Conservation (phyloP, 2,888 invertebrate genomes). For the Dolichopus griseipennis region DNA sequence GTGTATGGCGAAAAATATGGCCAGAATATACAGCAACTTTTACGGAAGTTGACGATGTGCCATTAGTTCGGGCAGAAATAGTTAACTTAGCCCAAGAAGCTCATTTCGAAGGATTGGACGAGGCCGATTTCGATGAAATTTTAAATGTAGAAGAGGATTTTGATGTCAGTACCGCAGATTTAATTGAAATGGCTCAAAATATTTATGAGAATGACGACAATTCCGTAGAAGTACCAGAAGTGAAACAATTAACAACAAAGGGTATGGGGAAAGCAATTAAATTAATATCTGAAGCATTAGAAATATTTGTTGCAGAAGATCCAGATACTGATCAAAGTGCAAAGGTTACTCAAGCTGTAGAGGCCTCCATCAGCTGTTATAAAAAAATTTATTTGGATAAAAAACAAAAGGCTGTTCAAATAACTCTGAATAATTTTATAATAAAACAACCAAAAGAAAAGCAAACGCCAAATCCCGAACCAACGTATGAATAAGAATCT, state of each 20-base stretch:
- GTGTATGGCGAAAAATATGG: no score
- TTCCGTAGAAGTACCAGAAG: conserved; percentile 9
- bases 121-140: no score
- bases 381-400: conserved; percentile 8
- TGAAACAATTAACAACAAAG: conserved; percentile 2
- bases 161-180: no score
- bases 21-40: no score
- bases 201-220: conserved; percentile 9
- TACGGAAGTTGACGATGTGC: no score
- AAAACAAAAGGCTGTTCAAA: conserved; percentile 9
- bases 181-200: conserved; percentile 8
- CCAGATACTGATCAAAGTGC: conserved; percentile 9
- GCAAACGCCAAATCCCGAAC: no score
- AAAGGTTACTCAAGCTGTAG: conserved; percentile 7
- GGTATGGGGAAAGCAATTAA: conserved; percentile 8
- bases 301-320: conserved; percentile 4
- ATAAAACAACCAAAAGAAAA: no score
- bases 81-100: no score
- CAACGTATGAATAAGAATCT: no score
- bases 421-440: conserved; percentile 8
- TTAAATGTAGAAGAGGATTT: no score
- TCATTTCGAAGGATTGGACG: no score
- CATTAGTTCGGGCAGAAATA: no score
- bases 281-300: conserved; percentile 7
- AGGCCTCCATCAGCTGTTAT: conserved; percentile 7